Conservation (phyloP, 2,888 invertebrate genomes). For the Drosophila imparisetae region DNA sequence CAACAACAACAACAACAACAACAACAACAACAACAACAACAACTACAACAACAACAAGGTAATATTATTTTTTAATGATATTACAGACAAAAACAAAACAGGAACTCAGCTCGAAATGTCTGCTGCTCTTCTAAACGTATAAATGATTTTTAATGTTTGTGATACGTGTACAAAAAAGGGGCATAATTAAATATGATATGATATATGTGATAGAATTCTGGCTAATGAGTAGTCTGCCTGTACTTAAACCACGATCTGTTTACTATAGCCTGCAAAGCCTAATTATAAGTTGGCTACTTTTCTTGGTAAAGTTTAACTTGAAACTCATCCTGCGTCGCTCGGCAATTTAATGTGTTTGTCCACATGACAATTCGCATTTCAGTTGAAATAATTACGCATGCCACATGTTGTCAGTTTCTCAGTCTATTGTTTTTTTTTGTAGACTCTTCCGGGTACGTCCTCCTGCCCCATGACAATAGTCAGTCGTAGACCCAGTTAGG, state of each 20-base stretch:
- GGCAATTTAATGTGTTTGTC: neutral
- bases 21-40: constrained; percentile 3
- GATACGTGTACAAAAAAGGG: neutral
- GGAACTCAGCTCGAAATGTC: constrained; percentile 47
- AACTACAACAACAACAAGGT: neutral
- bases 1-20: neutral
- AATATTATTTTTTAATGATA: constrained; percentile 1
- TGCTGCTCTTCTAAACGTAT: constrained; percentile 34
- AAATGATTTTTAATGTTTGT: constrained; percentile 14
- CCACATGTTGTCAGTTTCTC: constrained; percentile 20
- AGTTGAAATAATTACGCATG: constrained; percentile 20
- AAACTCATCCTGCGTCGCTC: neutral
- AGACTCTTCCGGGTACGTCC: neutral
- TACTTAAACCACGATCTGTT: too few species aligned
- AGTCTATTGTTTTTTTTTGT: constrained; percentile 20
- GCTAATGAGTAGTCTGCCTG: neutral
- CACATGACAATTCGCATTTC: neutral
- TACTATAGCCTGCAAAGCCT: too few species aligned
- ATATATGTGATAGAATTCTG: neutral
- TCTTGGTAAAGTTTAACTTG: neutral
- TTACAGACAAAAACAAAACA: neutral
- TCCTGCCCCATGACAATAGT: neutral
- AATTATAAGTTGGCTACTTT: neutral
- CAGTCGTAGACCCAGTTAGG: constrained; percentile 48
- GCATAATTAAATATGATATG: neutral